phyloP scores from a whole-genome alignment of 1,140 invertebrate species.

The Archivesica marissinica region DNA sequence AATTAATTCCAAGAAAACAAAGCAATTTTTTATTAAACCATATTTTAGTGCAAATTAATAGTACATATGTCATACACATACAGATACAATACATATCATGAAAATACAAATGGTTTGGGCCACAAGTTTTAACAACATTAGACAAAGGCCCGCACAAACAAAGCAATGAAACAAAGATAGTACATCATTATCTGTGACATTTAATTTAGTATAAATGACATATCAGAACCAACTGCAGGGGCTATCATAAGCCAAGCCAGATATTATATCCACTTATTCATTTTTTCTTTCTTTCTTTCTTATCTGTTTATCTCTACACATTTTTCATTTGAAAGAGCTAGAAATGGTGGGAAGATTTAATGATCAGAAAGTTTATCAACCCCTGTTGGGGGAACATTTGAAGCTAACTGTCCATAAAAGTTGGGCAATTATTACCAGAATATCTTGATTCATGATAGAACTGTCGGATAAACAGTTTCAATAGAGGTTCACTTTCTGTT shows the following conservation, averaged over 20 bases:
- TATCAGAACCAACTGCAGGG: background rate
- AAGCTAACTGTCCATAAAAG: slow-evolving; percentile 44
- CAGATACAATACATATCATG: too few species aligned
- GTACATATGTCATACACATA: too few species aligned
- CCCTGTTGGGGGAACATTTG: slow-evolving; percentile 9
- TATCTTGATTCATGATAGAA: slow-evolving; percentile 32
- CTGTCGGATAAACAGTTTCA: slow-evolving; percentile 8
- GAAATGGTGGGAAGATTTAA: background rate
- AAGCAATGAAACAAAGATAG: too few species aligned
- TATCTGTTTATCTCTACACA: background rate
- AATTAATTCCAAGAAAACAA: too few species aligned
- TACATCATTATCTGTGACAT: too few species aligned
- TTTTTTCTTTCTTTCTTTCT: background rate
- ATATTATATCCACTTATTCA: slow-evolving; percentile 32
- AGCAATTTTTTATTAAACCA: too few species aligned
- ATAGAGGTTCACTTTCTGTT: background rate
- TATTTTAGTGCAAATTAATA: too few species aligned
- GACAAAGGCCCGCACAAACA: too few species aligned
- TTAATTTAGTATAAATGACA: too few species aligned
- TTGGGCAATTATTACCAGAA: slow-evolving; percentile 19
- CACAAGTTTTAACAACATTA: too few species aligned
- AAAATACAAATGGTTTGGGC: too few species aligned
- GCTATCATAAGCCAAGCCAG: slow-evolving; percentile 31
- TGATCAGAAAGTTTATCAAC: slow-evolving; percentile 6
- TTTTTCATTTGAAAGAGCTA: slow-evolving; percentile 23